Percentiles rank a stretch among this genome's conserved stretches.
Evolutionary conservation across 2,113 vertebrate species (phyloP).

Genomic region (Calidris pugnax): DNA sequence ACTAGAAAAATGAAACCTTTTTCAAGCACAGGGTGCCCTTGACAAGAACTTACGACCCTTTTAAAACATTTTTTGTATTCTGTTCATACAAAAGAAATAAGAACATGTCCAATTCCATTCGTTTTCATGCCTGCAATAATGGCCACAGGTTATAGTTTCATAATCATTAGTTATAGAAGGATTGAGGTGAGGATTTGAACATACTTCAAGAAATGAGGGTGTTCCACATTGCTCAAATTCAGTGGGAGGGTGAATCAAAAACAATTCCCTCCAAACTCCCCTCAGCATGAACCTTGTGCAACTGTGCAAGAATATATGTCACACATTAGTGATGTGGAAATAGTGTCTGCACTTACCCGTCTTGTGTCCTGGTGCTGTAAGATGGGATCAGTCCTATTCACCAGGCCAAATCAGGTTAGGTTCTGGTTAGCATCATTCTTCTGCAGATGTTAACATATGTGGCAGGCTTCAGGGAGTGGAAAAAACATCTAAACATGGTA

Average conservation of each 20-base stretch:
- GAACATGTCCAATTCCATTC: neutral
- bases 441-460: rapidly evolving
- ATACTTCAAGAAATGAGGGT: neutral
- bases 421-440: neutral
- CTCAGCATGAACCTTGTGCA: neutral
- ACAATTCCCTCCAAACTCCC: rapidly evolving
- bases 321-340: neutral
- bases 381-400: neutral
- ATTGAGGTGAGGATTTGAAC: neutral
- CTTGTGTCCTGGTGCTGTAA: neutral
- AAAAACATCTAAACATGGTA: neutral
- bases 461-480: neutral
- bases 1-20: neutral
- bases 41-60: neutral
- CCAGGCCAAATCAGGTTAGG: neutral
- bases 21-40: neutral
- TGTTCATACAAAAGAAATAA: neutral
- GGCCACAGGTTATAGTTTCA: neutral
- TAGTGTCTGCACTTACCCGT: neutral
- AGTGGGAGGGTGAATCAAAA: neutral
- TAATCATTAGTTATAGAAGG: neutral
- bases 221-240: neutral
- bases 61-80: neutral
- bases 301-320: neutral
- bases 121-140: neutral